Conservation (phyloP, 2,888 invertebrate genomes). For the Taenaris catops region DNA sequence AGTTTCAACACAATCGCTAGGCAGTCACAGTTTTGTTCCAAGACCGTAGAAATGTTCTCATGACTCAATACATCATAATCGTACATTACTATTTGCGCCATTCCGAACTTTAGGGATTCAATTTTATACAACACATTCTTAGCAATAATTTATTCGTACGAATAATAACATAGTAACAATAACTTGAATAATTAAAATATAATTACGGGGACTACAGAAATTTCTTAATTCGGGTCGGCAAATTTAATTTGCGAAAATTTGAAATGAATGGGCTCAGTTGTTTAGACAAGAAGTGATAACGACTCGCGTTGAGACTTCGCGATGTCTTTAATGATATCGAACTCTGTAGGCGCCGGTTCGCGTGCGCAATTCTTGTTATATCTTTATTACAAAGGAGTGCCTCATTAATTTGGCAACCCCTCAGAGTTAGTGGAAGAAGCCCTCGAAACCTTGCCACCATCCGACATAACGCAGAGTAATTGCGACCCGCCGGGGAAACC, state of each 20-base stretch:
- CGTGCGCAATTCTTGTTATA: constrained; percentile 80
- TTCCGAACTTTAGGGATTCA: too few species aligned
- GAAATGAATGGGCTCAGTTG: constrained; percentile 49
- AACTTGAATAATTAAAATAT: constrained; percentile 11
- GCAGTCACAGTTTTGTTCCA: too few species aligned
- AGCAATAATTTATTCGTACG: too few species aligned
- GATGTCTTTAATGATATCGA: constrained; percentile 73
- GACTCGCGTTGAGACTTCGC: constrained; percentile 64
- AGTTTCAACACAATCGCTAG: too few species aligned
- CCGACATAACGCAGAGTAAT: too few species aligned
- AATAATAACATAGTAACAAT: too few species aligned
- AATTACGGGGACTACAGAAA: constrained; percentile 6
- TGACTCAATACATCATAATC: too few species aligned
- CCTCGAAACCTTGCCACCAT: constrained; percentile 79
- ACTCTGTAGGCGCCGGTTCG: constrained; percentile 64
- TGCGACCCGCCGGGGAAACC: constrained; percentile 65
- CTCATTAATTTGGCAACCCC: constrained; percentile 81
- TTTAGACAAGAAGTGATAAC: constrained; percentile 69
- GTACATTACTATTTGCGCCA: too few species aligned
- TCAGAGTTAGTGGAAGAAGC: constrained; percentile 71
- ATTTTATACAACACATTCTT: too few species aligned
- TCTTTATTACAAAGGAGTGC: constrained; percentile 81
- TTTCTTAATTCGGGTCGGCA: constrained; percentile 12
- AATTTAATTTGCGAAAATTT: constrained; percentile 22
- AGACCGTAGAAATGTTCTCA: too few species aligned